Evolutionary conservation across 2,113 vertebrate species (phyloP).

Genomic region (Myiagra hebetior): DNA sequence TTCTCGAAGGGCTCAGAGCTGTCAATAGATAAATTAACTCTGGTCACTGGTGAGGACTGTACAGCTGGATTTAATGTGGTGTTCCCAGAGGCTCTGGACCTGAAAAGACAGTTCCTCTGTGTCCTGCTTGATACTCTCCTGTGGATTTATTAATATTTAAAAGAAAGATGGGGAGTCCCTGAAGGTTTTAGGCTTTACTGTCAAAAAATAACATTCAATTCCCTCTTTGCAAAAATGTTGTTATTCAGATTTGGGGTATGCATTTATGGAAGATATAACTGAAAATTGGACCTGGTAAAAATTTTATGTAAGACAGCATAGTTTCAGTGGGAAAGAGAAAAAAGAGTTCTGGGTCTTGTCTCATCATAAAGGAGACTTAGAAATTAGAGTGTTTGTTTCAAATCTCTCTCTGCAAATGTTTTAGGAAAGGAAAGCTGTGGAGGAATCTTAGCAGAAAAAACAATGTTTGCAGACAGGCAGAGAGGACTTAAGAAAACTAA

Average conservation of each 20-base stretch:
- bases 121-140: not conserved
- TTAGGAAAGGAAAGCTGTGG: not conserved
- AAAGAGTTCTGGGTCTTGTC: not conserved
- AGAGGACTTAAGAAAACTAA: not conserved
- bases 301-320: not conserved
- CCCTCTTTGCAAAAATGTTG: not conserved
- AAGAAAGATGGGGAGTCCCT: not conserved
- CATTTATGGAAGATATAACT: not conserved
- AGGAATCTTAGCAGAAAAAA: not conserved
- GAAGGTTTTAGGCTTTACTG: not conserved
- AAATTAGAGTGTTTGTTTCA: not conserved
- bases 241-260: not conserved
- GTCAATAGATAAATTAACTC: not conserved
- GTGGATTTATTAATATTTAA: not conserved
- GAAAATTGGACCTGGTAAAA: not conserved
- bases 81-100: not conserved
- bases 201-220: not conserved
- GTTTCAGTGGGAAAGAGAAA: not conserved
- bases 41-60: not conserved
- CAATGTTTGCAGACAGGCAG: not conserved
- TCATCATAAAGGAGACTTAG: not conserved
- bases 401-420: not conserved
- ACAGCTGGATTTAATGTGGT: not conserved
- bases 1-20: not conserved
- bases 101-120: not conserved